These are phyloP conservation scores for Acanthis flammea DNA, from an alignment of 2,797 vertebrate species.

Conservation along the genomic window DNA sequence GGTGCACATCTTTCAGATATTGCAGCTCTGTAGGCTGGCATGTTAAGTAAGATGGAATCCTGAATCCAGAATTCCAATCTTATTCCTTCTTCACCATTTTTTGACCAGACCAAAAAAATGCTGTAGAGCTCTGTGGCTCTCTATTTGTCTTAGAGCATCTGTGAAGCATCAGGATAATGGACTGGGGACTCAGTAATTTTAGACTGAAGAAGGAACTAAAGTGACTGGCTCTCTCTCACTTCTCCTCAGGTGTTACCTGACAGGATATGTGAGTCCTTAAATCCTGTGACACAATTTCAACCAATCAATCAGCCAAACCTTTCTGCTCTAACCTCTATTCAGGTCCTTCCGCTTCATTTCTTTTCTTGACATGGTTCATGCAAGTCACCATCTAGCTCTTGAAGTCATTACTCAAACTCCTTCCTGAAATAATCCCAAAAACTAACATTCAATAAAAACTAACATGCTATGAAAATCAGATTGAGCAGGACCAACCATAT, in stretches of 20 bases:
- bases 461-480: background rate
- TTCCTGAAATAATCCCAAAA: background rate
- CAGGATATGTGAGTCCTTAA: background rate
- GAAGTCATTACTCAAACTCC: background rate
- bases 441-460: background rate
- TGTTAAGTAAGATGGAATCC: background rate
- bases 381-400: background rate
- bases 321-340: background rate
- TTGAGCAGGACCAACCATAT: background rate
- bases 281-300: background rate
- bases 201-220: background rate
- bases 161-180: background rate
- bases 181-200: background rate
- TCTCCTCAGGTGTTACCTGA: background rate
- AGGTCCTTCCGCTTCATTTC: background rate
- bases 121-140: background rate
- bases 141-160: background rate
- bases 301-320: background rate
- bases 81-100: background rate
- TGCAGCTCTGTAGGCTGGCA: background rate
- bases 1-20: background rate
- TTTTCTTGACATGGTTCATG: background rate
- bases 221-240: background rate
- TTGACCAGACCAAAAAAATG: background rate
- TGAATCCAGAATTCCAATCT: background rate